Base-by-base conservation (phyloP, 2,113 vertebrate genomes). In the Balaeniceps rex region DNA sequence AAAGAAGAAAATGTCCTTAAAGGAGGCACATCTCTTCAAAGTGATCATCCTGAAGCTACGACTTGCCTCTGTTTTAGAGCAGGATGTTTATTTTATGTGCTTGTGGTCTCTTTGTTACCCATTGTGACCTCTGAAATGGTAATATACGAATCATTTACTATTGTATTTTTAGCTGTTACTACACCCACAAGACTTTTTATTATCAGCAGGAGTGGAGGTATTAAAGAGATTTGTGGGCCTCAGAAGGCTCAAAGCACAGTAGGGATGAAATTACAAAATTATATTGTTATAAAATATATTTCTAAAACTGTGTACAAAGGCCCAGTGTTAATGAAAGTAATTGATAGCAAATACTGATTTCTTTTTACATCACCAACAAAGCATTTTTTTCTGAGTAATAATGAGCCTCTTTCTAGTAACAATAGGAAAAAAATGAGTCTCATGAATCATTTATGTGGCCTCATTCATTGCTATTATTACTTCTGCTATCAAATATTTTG, bases 301-400 rank as follows among this genome's bases (percentile, higher is more conserved):
- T 95, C 93, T 88, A 88, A 95, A 94, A 88, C 82, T 91, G 55
- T 93, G 68, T 94, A 93, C 71, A 94, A 95, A 96, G 46, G 68
- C 78, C 88, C 23, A 58, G 54, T 94, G 87, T 92, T 97, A 96
- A 97, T 97, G 95, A 94, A 97, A 94, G 87, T 96, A 97, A 97
- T 96, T 96, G 95, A 97, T 97, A 94, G 91, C 91, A 97, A 96
- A 96, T 95, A 94, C 96, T 94, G 93, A 94, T 96, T 97, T 96
- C 91, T 93, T 94, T 93, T 94, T 95, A 90, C 78, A 97, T 74
- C 63, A 88, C 78, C 76, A 96, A 94, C 93, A 95, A 94, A 95
- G 71, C 60, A 68, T 81, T 96, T 95, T 95, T 94, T 92, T 91
- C 71, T 58, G 52, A 77, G 90, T 90, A 94, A 95, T 97, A 96